phyloP scores from a whole-genome alignment of 2,888 invertebrate species.

The Diloba caeruleocephala region DNA sequence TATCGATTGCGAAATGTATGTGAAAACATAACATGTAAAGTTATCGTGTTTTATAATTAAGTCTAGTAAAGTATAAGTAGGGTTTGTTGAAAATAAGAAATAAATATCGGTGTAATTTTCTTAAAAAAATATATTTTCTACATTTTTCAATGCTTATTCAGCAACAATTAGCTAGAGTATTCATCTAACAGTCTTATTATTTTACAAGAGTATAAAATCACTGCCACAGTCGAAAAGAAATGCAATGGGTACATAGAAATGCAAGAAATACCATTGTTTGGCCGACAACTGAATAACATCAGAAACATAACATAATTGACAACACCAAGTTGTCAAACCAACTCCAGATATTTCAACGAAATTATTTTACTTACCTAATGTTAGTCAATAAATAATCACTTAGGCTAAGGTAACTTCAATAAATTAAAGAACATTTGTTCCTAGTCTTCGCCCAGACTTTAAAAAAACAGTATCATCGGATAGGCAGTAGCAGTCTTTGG shows the following conservation, averaged over 20 bases:
- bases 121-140: conserved; percentile 70
- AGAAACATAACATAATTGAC: conserved; percentile 51
- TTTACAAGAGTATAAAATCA: conserved; percentile 86
- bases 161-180: conserved; percentile 85
- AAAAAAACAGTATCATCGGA: conserved; percentile 62
- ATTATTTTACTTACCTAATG: conserved; percentile 71
- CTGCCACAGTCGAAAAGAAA: conserved; percentile 76
- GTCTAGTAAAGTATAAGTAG: conserved; percentile 1
- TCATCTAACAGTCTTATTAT: conserved; percentile 87
- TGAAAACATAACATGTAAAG: too few relatives aligned
- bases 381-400: conserved; percentile 86
- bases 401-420: conserved; percentile 87
- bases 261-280: conserved; percentile 58
- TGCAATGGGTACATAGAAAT: conserved; percentile 82
- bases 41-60: neutral
- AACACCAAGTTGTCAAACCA: conserved; percentile 47
- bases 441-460: conserved; percentile 70
- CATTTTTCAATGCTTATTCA: conserved; percentile 71
- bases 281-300: conserved; percentile 58
- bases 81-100: conserved; percentile 52
- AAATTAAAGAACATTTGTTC: conserved; percentile 77
- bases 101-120: conserved; percentile 54
- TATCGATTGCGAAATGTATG: too few relatives aligned
- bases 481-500: conserved; percentile 85
- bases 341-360: conserved; percentile 61